Evolutionary conservation across 2,888 invertebrate genomes (phyloP), one percentile per base, ranked within the genome.

Genomic region (Conistra vaccinii): DNA sequence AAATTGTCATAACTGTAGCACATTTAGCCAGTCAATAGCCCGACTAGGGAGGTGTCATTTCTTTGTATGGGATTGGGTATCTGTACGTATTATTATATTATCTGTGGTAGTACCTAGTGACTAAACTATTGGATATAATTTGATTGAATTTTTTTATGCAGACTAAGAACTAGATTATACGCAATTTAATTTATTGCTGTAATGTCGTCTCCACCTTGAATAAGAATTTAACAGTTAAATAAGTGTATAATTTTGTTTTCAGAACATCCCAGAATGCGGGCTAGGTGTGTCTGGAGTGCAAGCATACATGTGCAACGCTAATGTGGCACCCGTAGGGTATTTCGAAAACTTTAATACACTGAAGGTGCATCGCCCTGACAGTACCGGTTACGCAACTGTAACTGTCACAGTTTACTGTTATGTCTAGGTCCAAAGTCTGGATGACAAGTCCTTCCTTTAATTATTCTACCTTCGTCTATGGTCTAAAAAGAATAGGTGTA

Each of bases 211-310:
- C n/a, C n/a, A n/a, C n/a, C n/a, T n/a, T n/a, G n/a, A n/a, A n/a
- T 14, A 23, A 10, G 23, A 51, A 53, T 29, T 32, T 58, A 58
- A 60, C 12, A 32, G 9, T 32, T 65, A n/a, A 29, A 35, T 51
- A 23, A 51, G 14, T 60, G 60, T 35, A 35, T 10, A 45, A 57
- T 51, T 51, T 42, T 61, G 48, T 63, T 76, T 76, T 53, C 76
- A 76, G 76, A 0, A 0, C 10, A 0, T 55, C n/a, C 1, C 26
- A 2, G 14, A 61, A 1, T 76, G 76, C n/a, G 0, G 0, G 0
- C 2, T 6, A 14, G 60, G 60, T 10, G 29, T 14, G 14, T 0
- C 17, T 53, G 76, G 76, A 6, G 9, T 53, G 1, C 7, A 10
- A 2, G 61, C 76, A 45, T 7, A 0, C 1, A 0, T 29, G 0